Percentiles rank a stretch among this genome's conserved stretches.
Conservation (phyloP, 2,888 invertebrate genomes). For the Thera obeliscata region DNA sequence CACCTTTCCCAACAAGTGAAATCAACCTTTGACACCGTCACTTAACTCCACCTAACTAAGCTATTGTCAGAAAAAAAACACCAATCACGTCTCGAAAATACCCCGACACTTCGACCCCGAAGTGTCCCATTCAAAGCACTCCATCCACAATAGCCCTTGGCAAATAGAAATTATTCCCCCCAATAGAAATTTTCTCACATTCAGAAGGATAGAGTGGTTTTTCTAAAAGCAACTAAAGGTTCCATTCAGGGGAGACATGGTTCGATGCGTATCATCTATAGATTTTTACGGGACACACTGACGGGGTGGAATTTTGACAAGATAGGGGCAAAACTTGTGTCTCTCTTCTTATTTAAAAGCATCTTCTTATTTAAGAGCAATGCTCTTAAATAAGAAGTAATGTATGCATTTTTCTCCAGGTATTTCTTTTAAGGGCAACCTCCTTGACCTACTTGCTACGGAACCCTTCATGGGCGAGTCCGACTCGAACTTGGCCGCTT, state of each 20-base stretch:
- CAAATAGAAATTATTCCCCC: conserved; percentile 68
- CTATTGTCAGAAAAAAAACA: conserved; percentile 34
- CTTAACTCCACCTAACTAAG: conserved; percentile 30
- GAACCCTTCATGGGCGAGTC: too few relatives aligned
- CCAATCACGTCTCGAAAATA: conserved; percentile 34
- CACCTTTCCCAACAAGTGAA: conserved; percentile 1
- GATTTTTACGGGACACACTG: conserved; percentile 50
- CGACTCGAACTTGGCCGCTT: too few relatives aligned
- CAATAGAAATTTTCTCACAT: conserved; percentile 72
- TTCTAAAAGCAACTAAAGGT: conserved; percentile 66
- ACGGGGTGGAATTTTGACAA: conserved; percentile 6
- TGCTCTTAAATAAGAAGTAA: too few relatives aligned
- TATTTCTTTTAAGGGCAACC: too few relatives aligned
- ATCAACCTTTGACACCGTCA: conserved; percentile 19
- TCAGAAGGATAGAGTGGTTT: conserved; percentile 64
- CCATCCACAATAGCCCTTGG: conserved; percentile 54
- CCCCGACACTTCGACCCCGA: conserved; percentile 32
- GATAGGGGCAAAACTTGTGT: too few relatives aligned
- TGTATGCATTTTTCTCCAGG: too few relatives aligned
- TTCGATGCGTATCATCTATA: conserved; percentile 56
- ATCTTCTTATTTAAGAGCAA: too few relatives aligned
- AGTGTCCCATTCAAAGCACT: conserved; percentile 31
- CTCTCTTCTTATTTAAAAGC: too few relatives aligned
- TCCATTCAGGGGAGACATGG: conserved; percentile 58
- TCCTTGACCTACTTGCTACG: too few relatives aligned